These are phyloP conservation scores for Danio tinwini DNA, from an alignment of 2,797 vertebrate genomes.

Conservation along the genomic window DNA sequence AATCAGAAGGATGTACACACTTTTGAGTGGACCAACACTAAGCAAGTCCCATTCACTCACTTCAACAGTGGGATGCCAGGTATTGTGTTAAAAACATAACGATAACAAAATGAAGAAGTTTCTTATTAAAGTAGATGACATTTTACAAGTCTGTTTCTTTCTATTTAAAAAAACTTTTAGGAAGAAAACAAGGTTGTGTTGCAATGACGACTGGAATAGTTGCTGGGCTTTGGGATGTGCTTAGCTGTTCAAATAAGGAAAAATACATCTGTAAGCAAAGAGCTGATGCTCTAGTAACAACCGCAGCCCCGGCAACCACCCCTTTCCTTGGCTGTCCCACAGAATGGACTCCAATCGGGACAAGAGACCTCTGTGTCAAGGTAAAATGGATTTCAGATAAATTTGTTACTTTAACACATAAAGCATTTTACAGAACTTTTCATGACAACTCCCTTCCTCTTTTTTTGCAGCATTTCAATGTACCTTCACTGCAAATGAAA, in stretches of 20 bases:
- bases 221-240: constrained; percentile 93
- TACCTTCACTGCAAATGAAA: constrained; percentile 71
- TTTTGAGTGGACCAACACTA: constrained; percentile 83
- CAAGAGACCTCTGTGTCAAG: constrained; percentile 70
- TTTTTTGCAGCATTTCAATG: constrained; percentile 68
- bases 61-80: constrained; percentile 94
- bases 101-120: not conserved
- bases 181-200: constrained; percentile 86
- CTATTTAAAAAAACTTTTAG: constrained; percentile 68
- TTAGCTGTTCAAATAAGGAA: constrained; percentile 85
- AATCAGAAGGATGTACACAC: constrained; percentile 80
- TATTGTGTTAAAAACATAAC: constrained; percentile 55
- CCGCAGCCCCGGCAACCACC: constrained; percentile 79
- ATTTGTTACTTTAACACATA: not conserved
- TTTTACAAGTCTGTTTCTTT: not conserved
- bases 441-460: not conserved
- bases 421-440: not conserved
- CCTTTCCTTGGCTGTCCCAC: constrained; percentile 78
- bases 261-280: constrained; percentile 92
- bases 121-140: not conserved
- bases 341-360: constrained; percentile 72
- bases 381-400: constrained; percentile 56
- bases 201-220: constrained; percentile 87
- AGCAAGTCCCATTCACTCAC: constrained; percentile 85
- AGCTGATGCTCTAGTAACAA: constrained; percentile 83